A percentile compares a stretch with the other conserved stretches of the same genome.
phyloP scores from a whole-genome alignment of 1,140 invertebrate genomes.

The Ceratoteleas bidentatus region DNA sequence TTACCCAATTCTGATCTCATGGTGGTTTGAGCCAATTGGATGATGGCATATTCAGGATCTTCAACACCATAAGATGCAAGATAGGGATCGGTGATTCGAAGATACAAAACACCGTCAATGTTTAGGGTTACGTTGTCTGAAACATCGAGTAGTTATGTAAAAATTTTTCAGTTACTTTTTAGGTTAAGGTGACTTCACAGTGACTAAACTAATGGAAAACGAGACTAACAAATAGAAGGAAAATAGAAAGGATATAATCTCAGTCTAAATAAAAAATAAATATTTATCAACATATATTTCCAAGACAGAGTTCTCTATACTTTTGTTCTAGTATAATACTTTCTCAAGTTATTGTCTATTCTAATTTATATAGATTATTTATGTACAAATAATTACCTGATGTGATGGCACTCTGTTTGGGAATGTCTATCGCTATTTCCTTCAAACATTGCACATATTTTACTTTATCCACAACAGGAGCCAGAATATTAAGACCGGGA shows the following conservation, averaged over 20 bases:
- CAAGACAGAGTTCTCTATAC: no score
- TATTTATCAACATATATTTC: no score
- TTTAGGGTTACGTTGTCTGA: conserved; percentile 96
- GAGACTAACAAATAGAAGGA: no score
- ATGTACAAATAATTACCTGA: conserved; percentile 83
- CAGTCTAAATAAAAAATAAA: no score
- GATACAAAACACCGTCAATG: conserved; percentile 98
- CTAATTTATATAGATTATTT: no score
- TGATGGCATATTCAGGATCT: conserved; percentile 99
- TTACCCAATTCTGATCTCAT: conserved; percentile 99
- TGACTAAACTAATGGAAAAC: no score
- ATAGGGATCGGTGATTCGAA: conserved; percentile 97
- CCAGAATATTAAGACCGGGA: conserved; percentile 96
- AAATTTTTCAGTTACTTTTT: no score
- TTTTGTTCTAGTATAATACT: no score
- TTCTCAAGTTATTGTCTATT: no score
- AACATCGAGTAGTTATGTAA: no score
- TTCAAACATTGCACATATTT: conserved; percentile 99
- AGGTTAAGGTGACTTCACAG: no score
- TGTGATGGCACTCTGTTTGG: conserved; percentile 98
- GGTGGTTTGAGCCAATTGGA: conserved; percentile 98
- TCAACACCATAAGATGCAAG: conserved; percentile 98
- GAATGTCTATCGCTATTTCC: conserved; percentile 99
- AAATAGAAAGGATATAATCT: no score
- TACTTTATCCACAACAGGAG: conserved; percentile 96